A percentile compares a stretch with the other conserved stretches of the same genome.
These are phyloP conservation scores for Chiloscyllium punctatum DNA, from an alignment of 2,797 vertebrate genomes.

Conservation along the genomic window DNA sequence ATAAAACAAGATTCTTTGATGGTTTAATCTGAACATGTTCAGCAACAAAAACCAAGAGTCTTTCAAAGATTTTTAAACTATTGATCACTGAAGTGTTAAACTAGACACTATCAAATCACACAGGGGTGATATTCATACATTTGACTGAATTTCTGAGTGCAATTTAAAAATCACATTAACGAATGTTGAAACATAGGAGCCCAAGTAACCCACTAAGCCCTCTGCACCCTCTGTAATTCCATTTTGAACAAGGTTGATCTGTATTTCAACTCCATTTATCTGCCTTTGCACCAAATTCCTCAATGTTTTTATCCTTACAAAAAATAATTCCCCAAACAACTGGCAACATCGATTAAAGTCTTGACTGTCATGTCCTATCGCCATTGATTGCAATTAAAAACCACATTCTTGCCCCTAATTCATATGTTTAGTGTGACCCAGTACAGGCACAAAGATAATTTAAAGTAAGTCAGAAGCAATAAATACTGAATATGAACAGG, in stretches of 20 bases:
- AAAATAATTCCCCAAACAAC: background rate
- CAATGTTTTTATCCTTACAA: background rate
- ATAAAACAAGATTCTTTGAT: constrained; percentile 35
- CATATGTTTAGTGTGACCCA: background rate
- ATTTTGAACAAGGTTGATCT: background rate
- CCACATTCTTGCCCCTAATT: background rate
- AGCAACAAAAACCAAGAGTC: background rate
- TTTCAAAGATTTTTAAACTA: background rate
- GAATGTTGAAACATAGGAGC: background rate
- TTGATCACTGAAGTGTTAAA: background rate
- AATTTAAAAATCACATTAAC: background rate
- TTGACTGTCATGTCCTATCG: background rate
- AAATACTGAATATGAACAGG: background rate
- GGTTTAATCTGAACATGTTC: background rate
- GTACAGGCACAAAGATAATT: background rate
- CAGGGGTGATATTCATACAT: background rate
- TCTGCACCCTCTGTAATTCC: background rate
- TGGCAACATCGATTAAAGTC: background rate
- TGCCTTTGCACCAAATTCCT: background rate
- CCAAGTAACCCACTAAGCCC: background rate
- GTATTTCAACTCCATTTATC: background rate
- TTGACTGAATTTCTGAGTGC: background rate
- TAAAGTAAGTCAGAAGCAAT: background rate
- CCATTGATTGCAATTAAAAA: background rate
- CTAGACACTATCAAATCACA: background rate